Evolutionary conservation across 2,888 invertebrate genomes (phyloP), one percentile per base, ranked within the genome.

Genomic region (Chrysina gloriosa): DNA sequence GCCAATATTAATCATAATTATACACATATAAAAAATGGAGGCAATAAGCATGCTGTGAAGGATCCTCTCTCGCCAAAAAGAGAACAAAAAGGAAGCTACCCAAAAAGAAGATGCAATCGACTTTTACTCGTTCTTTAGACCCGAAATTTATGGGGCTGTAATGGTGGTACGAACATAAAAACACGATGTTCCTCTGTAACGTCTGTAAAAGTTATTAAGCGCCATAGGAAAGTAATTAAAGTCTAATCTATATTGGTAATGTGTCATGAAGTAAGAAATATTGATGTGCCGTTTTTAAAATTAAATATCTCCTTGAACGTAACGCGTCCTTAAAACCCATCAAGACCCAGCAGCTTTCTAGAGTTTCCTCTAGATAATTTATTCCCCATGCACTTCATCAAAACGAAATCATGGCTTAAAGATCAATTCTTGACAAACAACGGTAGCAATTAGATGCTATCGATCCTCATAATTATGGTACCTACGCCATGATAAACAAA

Each of bases 371-470:
- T 42, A 14, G 42, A 5, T 42, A 42, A 42, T 42, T 42, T 42
- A 42, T 42, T 42, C 42, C 14, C 5, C 14, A 14, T 16, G 4
- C 42, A 16, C 42, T 42, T 42, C 42, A 16, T 42, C 52, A 65
- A 65, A 52, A 52, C 11, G 64, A 16, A 47, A 64, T 36, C 64
- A 5, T 14, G 16, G 4, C 45, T 29, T 21, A 31, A 31, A 31
- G 47, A 50, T 50, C 64, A 50, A 23, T 31, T 31, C 25, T 50
- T 36, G 47, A 64, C 63, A 63, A 63, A 63, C 63, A 31, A 47
- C 63, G 29, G 27, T 29, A 45, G 31, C 63, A 63, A 63, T 63
- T 63, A 63, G 39, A 63, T 63, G 27, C 42, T 63, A 45, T 45
- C 47, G 25, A 14, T 47, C 11, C 47, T 21, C 63, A 61, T 45